Evolutionary conservation across 2,113 vertebrate genomes (phyloP).

Genomic region (Notechis scutatus): DNA sequence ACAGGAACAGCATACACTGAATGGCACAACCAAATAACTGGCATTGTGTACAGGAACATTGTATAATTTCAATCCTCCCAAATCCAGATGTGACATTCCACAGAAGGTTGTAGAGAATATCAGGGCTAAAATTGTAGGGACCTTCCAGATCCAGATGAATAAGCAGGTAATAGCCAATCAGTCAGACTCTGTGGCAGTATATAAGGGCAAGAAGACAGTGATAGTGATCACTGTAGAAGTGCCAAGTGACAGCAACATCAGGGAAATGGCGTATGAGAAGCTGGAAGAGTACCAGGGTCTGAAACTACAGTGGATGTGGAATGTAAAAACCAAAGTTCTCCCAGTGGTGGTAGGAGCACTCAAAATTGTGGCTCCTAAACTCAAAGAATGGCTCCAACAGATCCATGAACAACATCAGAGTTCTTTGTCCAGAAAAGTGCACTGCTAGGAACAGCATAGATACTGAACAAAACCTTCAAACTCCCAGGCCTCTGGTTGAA

Average conservation of each 20-base stretch:
- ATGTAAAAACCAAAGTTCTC: neutral
- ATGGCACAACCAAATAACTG: neutral
- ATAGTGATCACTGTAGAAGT: neutral
- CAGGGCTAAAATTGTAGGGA: neutral
- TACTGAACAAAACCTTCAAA: no score
- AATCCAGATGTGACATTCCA: neutral
- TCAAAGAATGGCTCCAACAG: no score
- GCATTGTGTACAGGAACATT: neutral
- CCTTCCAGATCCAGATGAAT: neutral
- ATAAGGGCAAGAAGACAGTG: neutral
- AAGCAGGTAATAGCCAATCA: neutral
- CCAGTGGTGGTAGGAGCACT: no score
- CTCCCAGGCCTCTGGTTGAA: no score
- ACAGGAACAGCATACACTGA: neutral
- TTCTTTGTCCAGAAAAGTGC: no score
- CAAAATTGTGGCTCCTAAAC: no score
- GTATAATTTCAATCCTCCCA: neutral
- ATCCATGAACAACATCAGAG: no score
- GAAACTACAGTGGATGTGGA: neutral
- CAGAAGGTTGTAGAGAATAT: neutral
- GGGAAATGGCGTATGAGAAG: neutral
- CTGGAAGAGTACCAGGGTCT: neutral
- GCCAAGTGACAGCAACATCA: neutral
- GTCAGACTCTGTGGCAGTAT: neutral
- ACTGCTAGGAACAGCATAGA: no score